phyloP scores from a whole-genome alignment of 1,140 invertebrate genomes.

The Zaprionus capensis region DNA sequence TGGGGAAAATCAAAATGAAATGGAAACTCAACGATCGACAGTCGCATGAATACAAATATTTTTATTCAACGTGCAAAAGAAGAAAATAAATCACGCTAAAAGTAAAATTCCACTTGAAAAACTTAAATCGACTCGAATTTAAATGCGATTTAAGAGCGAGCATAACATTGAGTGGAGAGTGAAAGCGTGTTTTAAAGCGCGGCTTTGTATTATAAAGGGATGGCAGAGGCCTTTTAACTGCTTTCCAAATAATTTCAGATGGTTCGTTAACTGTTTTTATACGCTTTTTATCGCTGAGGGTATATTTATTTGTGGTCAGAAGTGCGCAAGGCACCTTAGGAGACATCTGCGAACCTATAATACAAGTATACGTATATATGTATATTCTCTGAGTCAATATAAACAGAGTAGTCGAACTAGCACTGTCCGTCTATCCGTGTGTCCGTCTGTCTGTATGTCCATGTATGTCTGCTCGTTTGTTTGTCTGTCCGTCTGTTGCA shows the following conservation, averaged over 20 bases:
- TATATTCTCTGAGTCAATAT: no score
- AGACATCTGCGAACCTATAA: no score
- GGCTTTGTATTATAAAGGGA: not conserved
- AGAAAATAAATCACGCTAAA: not conserved
- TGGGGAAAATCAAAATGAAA: conserved; percentile 24
- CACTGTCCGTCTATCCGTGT: not conserved
- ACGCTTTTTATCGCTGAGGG: no score
- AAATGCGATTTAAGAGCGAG: not conserved
- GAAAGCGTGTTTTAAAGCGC: conserved; percentile 2
- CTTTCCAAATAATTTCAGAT: not conserved
- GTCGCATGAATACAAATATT: conserved; percentile 23
- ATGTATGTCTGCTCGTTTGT: rapidly evolving
- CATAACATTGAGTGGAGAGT: not conserved
- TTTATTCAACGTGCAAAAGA: not conserved
- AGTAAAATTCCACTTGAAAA: not conserved
- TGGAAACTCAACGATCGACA: conserved; percentile 7
- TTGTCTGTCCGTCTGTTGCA: not conserved
- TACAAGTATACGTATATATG: no score
- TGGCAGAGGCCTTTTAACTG: not conserved
- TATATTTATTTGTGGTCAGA: no score
- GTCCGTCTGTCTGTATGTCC: not conserved
- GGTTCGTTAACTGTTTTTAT: not conserved
- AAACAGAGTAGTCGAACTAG: no score
- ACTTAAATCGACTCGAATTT: not conserved
- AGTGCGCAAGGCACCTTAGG: no score